Evolutionary conservation across 2,888 invertebrate species (phyloP).

Genomic region (Ischnus inquisitorius): DNA sequence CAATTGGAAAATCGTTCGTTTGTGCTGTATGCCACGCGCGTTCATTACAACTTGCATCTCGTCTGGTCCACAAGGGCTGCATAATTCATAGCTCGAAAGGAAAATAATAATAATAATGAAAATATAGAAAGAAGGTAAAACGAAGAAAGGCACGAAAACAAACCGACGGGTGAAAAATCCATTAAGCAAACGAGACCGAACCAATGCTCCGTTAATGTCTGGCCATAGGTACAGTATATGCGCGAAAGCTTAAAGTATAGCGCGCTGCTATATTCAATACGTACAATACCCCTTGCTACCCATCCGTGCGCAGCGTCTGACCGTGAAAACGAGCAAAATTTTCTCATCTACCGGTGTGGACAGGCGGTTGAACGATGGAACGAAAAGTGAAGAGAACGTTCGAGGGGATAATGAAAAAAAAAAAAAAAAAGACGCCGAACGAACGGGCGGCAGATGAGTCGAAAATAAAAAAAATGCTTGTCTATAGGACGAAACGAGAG

Average conservation of each 20-base stretch:
- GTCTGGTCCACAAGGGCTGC: too few species aligned
- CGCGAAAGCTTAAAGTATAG: constrained; percentile 5
- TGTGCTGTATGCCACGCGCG: too few species aligned
- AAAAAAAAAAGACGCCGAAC: constrained; percentile 18
- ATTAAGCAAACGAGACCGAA: constrained; percentile 24
- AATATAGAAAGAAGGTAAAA: neutral
- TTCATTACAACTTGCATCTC: too few species aligned
- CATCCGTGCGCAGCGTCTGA: constrained; percentile 38
- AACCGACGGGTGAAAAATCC: constrained; percentile 15
- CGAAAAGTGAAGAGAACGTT: constrained; percentile 36
- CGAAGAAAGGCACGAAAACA: constrained; percentile 7
- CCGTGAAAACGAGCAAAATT: constrained; percentile 36
- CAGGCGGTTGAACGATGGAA: constrained; percentile 26
- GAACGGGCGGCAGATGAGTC: constrained; percentile 35
- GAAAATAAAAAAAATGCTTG: constrained; percentile 26
- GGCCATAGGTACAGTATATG: constrained; percentile 5
- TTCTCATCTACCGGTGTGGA: constrained; percentile 12
- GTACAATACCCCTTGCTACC: constrained; percentile 28
- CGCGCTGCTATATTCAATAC: constrained; percentile 9
- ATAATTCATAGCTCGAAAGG: constrained; percentile 10
- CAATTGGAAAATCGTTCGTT: too few species aligned
- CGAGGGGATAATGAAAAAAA: constrained; percentile 36
- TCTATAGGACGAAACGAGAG: constrained; percentile 7
- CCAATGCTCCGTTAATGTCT: constrained; percentile 15
- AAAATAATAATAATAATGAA: neutral